Evolutionary conservation across 2,888 invertebrate genomes (phyloP).

Genomic region (Pardosa pseudoannulata): DNA sequence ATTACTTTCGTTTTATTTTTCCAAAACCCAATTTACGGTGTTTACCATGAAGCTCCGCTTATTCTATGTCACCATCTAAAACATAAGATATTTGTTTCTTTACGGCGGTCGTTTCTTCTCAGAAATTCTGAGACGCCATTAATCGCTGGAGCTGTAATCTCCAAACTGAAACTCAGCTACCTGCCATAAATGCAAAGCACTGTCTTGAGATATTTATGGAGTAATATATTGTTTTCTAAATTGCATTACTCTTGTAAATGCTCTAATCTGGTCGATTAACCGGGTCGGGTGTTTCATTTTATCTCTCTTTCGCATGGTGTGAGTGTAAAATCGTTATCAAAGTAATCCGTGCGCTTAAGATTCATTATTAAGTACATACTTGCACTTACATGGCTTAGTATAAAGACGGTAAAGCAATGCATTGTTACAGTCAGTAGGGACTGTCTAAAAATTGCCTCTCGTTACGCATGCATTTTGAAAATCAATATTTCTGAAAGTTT

Average conservation of each 20-base stretch:
- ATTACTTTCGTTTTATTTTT: too few relatives aligned
- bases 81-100: too few relatives aligned
- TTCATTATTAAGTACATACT: neutral
- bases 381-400: too few relatives aligned
- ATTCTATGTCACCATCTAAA: too few relatives aligned
- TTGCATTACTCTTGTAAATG: slow-evolving; percentile 20
- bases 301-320: slow-evolving; percentile 39
- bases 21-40: too few relatives aligned
- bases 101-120: neutral
- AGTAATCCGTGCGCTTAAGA: slow-evolving; percentile 28
- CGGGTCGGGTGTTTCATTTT: slow-evolving; percentile 21
- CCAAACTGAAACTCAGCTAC: neutral
- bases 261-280: slow-evolving; percentile 50
- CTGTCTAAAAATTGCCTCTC: too few relatives aligned
- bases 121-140: neutral
- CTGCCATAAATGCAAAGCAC: neutral
- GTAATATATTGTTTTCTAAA: slow-evolving; percentile 21
- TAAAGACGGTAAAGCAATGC: too few relatives aligned
- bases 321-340: slow-evolving; percentile 41
- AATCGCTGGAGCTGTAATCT: neutral
- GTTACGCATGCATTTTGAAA: too few relatives aligned
- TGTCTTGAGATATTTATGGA: slow-evolving; percentile 31
- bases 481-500: too few relatives aligned
- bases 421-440: too few relatives aligned
- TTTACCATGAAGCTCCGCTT: too few relatives aligned